Conservation (phyloP, 2,797 vertebrate genomes). For the Loriculus beryllinus region DNA sequence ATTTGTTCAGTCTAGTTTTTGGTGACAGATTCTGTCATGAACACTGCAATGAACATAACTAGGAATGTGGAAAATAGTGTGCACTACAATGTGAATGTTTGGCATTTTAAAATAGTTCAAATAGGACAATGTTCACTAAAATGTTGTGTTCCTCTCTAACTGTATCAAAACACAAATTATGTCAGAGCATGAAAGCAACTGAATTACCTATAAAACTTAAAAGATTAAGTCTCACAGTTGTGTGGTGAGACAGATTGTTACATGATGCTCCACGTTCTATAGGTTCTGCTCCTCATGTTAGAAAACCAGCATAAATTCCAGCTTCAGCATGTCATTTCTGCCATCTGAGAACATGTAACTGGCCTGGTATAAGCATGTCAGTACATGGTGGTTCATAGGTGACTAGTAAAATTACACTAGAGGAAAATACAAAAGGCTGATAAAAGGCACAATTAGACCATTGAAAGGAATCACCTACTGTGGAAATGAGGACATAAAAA, state of each 20-base stretch:
- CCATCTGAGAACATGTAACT: not conserved
- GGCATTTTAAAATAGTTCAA: not conserved
- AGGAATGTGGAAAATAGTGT: not conserved
- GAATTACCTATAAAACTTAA: not conserved
- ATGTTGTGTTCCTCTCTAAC: not conserved
- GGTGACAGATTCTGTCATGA: not conserved
- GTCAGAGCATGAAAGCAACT: not conserved
- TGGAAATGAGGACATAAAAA: not conserved
- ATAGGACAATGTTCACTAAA: not conserved
- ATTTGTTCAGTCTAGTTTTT: not conserved
- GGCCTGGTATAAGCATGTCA: not conserved
- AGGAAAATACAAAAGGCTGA: not conserved
- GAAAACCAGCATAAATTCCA: not conserved
- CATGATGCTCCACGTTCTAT: not conserved
- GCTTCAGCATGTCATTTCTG: not conserved
- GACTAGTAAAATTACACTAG: not conserved
- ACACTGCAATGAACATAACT: not conserved
- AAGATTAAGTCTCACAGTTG: not conserved
- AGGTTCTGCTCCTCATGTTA: not conserved
- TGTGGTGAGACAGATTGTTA: not conserved
- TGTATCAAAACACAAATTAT: not conserved
- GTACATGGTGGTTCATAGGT: not conserved
- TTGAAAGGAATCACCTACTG: not conserved
- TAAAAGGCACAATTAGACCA: not conserved
- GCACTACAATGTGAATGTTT: not conserved